Conservation (phyloP, 2,113 vertebrate genomes). For the Scolopax mira region DNA sequence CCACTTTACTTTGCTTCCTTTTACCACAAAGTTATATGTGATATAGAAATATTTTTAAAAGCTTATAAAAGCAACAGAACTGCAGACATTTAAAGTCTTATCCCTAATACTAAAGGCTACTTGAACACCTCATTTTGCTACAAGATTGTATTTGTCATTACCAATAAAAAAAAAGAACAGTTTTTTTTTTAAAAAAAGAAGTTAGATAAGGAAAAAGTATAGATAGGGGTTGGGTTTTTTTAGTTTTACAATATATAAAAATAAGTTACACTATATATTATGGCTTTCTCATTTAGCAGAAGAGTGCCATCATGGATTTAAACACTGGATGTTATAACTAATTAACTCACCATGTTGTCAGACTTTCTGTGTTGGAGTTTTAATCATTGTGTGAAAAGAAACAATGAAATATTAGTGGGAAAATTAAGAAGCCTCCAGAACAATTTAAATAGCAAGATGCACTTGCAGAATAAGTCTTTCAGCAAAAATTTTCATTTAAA, state of each 20-base stretch:
- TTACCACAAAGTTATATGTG: background rate
- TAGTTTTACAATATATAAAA: slow-evolving; percentile 5
- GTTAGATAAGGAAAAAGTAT: background rate
- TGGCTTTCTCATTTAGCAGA: slow-evolving; percentile 19
- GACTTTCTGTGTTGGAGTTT: background rate
- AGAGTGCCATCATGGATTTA: background rate
- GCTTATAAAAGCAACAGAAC: slow-evolving; percentile 10
- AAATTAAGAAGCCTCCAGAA: background rate
- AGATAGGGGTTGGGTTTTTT: background rate
- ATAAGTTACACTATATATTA: slow-evolving; percentile 22
- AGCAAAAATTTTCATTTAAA: background rate
- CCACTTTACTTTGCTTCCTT: background rate
- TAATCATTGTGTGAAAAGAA: background rate
- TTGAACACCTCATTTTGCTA: slow-evolving; percentile 17
- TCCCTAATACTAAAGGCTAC: slow-evolving; percentile 9
- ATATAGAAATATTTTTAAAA: background rate
- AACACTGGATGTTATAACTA: background rate
- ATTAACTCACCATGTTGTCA: background rate
- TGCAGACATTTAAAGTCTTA: background rate
- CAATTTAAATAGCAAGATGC: background rate
- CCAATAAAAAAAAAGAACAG: background rate
- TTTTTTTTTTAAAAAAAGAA: background rate
- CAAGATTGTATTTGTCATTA: slow-evolving; percentile 5
- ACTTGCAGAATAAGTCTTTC: background rate
- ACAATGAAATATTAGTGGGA: background rate